Base-by-base conservation (phyloP, 2,888 invertebrate species). In the Philaethria dido region DNA sequence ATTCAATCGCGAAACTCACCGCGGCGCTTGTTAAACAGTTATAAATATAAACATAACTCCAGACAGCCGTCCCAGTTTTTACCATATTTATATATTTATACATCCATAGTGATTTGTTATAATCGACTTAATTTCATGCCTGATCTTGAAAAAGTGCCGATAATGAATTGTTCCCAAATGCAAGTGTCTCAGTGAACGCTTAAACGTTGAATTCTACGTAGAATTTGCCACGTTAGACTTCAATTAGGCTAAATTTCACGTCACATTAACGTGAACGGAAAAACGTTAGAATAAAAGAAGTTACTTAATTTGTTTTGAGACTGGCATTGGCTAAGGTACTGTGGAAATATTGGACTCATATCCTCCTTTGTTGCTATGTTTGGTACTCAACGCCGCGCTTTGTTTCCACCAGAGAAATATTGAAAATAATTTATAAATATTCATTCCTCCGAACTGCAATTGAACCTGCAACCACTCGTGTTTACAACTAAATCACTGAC, bases 221-320 rank as follows among this genome's bases (percentile, higher is more conserved):
- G 20, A 72, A 72, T 74, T 74, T 73, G 76, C 69, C 73, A 74
- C 74, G 73, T 72, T 72, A 72, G 54, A 54, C 42, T 42, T 60
- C 48, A 68, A 68, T 65, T 55, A 63, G 64, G 64, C 48, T 63
- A 48, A 39, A 68, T 69, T 71, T 68, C 66, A 71, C 69, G 71
- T 66, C 16, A 48, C 47, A 68, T 52, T 50, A 68, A 44, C 64
- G 66, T 42, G n/a, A 42, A 42, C 57, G 42, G 42, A 25, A 16
- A 42, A 22, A 42, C 22, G 25, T 57, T 57, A 22, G 22, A n/a
- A 57, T 57, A 42, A 57, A 42, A 57, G n/a, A 25, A 57, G 22
- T 57, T 55, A 22, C 20, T 57, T 57, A 57, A 57, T 57, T 57
- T 57, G 22, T 16, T 57, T 42, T 57, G 11, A 42, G 25, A 42